Evolutionary conservation across 2,113 vertebrate species (phyloP).

Genomic region (Scomber japonicus): DNA sequence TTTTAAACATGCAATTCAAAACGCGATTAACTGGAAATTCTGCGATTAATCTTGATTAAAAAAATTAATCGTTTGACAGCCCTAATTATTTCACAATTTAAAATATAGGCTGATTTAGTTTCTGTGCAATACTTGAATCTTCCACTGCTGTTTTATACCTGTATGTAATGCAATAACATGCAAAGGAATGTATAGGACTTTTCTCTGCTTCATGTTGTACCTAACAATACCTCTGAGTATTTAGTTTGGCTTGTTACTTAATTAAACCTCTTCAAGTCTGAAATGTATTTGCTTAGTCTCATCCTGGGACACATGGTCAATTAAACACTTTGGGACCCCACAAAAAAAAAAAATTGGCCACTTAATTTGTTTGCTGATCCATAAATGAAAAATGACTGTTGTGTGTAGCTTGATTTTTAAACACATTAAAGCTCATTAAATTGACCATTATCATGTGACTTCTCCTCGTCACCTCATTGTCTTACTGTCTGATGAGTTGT

Average conservation of each 20-base stretch:
- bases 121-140: no score
- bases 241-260: slow-evolving; percentile 10
- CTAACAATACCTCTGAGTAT: neutral
- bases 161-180: no score
- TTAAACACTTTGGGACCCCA: slow-evolving; percentile 5
- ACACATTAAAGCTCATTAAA: neutral
- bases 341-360: neutral
- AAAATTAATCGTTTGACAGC: no score
- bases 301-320: slow-evolving; percentile 29
- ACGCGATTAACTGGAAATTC: no score
- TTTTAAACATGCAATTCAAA: no score
- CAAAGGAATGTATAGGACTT: neutral
- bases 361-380: slow-evolving; percentile 2
- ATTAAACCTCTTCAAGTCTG: slow-evolving; percentile 33
- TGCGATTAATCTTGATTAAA: no score
- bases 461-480: neutral
- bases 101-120: no score
- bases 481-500: no score
- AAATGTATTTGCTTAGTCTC: slow-evolving; percentile 27
- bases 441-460: neutral
- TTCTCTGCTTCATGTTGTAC: neutral
- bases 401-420: neutral
- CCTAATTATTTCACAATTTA: no score
- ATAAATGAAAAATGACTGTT: neutral
- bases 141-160: no score